phyloP scores from a whole-genome alignment of 2,888 invertebrate species.

The Brachyptera risi region DNA sequence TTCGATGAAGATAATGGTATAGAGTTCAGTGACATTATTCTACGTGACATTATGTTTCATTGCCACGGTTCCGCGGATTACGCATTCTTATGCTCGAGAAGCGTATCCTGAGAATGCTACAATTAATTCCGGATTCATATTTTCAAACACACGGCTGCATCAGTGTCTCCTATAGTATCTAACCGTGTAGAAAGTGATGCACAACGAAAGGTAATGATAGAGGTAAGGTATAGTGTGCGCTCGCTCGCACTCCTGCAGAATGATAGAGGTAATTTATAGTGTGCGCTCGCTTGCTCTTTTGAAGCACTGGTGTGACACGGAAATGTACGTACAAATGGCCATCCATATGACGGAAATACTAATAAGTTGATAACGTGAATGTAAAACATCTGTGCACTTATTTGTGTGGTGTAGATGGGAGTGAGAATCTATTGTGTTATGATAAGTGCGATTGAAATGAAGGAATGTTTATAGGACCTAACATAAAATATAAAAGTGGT shows the following conservation, averaged over 20 bases:
- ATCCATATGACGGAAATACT: not conserved
- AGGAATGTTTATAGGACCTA: too few species aligned
- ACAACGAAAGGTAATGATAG: not conserved
- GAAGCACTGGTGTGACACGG: not conserved
- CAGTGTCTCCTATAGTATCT: not conserved
- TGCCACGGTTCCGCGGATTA: constrained; percentile 17
- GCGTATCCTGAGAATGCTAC: not conserved
- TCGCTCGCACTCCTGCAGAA: too few species aligned
- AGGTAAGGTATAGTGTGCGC: too few species aligned
- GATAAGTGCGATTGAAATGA: too few species aligned
- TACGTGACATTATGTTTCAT: constrained; percentile 20
- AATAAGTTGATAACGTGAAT: too few species aligned
- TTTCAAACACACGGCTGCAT: not conserved
- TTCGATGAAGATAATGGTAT: not conserved
- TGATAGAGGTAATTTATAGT: too few species aligned
- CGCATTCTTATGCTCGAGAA: constrained; percentile 15
- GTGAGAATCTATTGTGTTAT: too few species aligned
- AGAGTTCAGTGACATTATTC: constrained; percentile 16
- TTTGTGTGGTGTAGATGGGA: too few species aligned
- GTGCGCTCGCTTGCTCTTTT: too few species aligned
- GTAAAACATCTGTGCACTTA: too few species aligned
- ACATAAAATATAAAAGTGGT: too few species aligned
- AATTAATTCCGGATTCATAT: constrained; percentile 1
- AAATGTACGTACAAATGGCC: not conserved
- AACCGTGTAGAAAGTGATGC: constrained; percentile 9